Conservation (phyloP, 2,888 invertebrate genomes). For the Lottia gigantea region DNA sequence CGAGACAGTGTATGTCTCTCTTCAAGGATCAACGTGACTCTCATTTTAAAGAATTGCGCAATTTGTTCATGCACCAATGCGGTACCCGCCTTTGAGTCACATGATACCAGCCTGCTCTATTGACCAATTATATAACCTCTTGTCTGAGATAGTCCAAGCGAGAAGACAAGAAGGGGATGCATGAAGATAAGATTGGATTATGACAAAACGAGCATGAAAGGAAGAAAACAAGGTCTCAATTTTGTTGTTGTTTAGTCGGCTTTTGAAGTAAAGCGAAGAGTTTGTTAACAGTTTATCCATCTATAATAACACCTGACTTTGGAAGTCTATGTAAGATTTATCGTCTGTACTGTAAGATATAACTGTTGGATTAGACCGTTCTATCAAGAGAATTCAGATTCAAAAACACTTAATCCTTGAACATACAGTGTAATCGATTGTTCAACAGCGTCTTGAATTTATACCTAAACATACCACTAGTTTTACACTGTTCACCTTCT, state of each 20-base stretch:
- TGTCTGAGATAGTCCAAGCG: neutral
- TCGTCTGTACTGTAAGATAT: too few relatives aligned
- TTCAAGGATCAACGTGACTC: too few relatives aligned
- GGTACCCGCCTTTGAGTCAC: slow-evolving; percentile 4
- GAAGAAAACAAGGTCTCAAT: neutral
- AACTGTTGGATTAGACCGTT: too few relatives aligned
- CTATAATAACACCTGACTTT: neutral
- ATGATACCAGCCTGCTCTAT: neutral
- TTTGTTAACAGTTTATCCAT: slow-evolving; percentile 7
- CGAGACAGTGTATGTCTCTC: too few relatives aligned
- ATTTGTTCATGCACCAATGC: slow-evolving; percentile 2
- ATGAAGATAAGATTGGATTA: slow-evolving; percentile 2
- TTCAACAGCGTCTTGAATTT: too few relatives aligned
- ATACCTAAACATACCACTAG: too few relatives aligned
- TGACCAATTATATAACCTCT: slow-evolving; percentile 2
- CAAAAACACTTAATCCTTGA: too few relatives aligned
- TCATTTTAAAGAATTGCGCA: neutral
- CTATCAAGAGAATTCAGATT: too few relatives aligned
- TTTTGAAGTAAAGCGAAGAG: slow-evolving; percentile 9
- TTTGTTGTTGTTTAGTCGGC: neutral
- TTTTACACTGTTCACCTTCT: too few relatives aligned
- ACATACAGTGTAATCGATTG: too few relatives aligned
- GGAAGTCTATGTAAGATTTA: too few relatives aligned
- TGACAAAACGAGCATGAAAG: neutral
- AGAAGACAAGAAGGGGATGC: neutral